Percentiles rank a stretch among this genome's conserved stretches.
These are phyloP conservation scores for Pangasius sanitwongsei DNA, from an alignment of 2,797 vertebrate genomes.

Conservation along the genomic window DNA sequence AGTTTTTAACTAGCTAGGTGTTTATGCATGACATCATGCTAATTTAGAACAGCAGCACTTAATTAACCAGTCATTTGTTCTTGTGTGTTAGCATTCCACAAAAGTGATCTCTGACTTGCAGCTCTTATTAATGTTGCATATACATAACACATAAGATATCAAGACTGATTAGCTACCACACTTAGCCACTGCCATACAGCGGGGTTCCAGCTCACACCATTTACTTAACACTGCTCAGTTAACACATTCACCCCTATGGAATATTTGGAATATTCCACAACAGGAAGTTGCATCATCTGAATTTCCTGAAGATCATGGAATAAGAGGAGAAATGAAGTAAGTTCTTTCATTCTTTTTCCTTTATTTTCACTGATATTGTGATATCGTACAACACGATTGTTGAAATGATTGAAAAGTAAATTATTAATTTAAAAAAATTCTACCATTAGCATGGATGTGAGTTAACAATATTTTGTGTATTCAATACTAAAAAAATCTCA, in stretches of 20 bases:
- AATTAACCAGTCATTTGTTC: slow-evolving; percentile 28
- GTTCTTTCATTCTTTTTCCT: background rate
- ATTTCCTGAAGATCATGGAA: background rate
- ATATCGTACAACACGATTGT: too few relatives aligned
- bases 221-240: background rate
- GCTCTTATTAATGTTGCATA: background rate
- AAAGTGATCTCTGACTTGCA: background rate
- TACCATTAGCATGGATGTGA: background rate
- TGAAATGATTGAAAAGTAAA: background rate
- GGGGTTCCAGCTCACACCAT: background rate
- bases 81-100: background rate
- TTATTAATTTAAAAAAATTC: background rate
- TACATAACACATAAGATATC: background rate
- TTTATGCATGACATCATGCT: background rate
- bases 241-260: background rate
- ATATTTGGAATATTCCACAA: background rate
- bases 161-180: background rate
- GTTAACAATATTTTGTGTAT: background rate
- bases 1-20: background rate
- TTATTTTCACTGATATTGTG: background rate
- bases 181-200: too few relatives aligned
- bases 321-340: too few relatives aligned
- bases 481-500: background rate
- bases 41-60: background rate
- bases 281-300: background rate